A percentile compares a stretch with the other conserved stretches of the same genome.
These are phyloP conservation scores for Bambusicola thoracicus DNA, from an alignment of 2,113 vertebrate species.

Conservation along the genomic window DNA sequence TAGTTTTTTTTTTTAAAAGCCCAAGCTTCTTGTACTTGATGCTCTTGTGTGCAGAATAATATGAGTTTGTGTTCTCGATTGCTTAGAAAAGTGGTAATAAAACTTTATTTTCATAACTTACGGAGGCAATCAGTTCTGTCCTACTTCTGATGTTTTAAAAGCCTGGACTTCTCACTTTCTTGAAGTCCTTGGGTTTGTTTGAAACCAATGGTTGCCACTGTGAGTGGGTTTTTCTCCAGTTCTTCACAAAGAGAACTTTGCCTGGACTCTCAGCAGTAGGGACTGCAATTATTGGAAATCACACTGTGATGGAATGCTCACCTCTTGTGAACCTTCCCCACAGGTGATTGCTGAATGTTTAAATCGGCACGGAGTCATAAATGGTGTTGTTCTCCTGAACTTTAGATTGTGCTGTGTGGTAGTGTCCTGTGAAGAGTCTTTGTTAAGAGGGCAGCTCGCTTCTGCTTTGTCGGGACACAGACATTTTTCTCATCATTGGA, in stretches of 20 bases:
- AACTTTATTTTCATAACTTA: not conserved
- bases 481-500: not conserved
- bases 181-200: not conserved
- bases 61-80: not conserved
- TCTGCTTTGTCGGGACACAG: not conserved
- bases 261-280: not conserved
- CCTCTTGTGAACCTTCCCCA: not conserved
- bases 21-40: not conserved
- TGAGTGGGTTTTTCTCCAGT: not conserved
- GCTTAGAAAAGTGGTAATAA: not conserved
- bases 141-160: not conserved
- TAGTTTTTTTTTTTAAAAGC: not conserved
- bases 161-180: not conserved
- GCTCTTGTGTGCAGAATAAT: not conserved
- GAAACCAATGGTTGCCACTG: not conserved
- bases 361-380: not conserved
- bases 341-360: not conserved
- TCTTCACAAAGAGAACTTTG: not conserved
- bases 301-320: not conserved
- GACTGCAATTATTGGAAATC: not conserved
- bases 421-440: not conserved
- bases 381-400: not conserved
- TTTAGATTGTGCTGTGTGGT: accelerated
- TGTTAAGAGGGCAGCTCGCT: not conserved
- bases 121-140: not conserved